These are phyloP conservation scores for Selene dorsalis DNA, from an alignment of 2,797 vertebrate genomes.

Conservation along the genomic window DNA sequence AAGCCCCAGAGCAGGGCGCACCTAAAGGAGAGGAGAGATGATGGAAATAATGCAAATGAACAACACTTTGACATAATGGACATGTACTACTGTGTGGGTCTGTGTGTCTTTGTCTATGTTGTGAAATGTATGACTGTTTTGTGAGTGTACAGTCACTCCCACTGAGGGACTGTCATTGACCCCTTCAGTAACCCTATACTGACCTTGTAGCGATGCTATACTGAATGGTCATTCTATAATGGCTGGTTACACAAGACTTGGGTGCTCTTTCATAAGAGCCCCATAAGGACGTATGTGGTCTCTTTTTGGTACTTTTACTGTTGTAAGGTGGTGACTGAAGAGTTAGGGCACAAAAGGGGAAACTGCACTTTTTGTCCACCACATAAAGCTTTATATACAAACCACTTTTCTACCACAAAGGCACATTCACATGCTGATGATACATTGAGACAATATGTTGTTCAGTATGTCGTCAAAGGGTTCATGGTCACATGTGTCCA, in stretches of 20 bases:
- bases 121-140: neutral
- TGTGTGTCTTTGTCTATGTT: neutral
- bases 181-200: too few species aligned
- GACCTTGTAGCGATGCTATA: neutral
- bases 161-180: constrained; percentile 7
- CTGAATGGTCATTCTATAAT: neutral
- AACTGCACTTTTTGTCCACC: too few species aligned
- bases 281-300: neutral
- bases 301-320: neutral
- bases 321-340: too few species aligned
- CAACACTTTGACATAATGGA: neutral
- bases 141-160: constrained; percentile 9
- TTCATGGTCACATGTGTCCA: neutral
- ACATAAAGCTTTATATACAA: too few species aligned
- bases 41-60: neutral
- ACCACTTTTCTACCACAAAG: too few species aligned
- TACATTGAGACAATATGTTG: too few species aligned
- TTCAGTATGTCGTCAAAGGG: too few species aligned
- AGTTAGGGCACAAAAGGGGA: too few species aligned
- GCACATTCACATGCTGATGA: too few species aligned
- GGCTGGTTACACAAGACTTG: constrained; percentile 7
- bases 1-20: constrained; percentile 72
- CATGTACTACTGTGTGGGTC: neutral
- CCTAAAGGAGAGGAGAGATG: constrained; percentile 34
- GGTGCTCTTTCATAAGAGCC: constrained; percentile 1